Percentiles rank a stretch among this genome's conserved stretches.
Conservation (phyloP, 2,888 invertebrate species). For the Tachina fera region DNA sequence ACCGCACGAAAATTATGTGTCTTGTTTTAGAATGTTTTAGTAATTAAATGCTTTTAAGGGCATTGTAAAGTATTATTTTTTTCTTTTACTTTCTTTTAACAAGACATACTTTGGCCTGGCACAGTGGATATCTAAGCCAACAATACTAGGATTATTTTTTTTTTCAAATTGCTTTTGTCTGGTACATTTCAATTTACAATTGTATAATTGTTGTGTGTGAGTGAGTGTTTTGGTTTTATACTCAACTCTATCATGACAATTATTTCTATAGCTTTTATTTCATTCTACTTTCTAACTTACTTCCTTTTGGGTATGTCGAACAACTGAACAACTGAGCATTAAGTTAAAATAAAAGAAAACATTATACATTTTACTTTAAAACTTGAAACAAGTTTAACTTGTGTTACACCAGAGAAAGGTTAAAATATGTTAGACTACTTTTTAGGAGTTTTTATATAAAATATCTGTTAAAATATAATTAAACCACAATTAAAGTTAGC, state of each 20-base stretch:
- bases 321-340: background rate
- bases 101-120: background rate
- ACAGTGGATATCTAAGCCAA: constrained; percentile 3
- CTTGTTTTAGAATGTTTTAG: constrained; percentile 24
- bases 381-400: background rate
- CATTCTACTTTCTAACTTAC: background rate
- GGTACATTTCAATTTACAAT: constrained; percentile 32
- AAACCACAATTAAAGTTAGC: background rate
- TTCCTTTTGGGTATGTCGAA: background rate
- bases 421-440: background rate
- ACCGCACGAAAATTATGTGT: constrained; percentile 32
- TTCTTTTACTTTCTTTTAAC: background rate
- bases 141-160: constrained; percentile 16
- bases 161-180: constrained; percentile 38
- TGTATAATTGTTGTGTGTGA: constrained; percentile 21
- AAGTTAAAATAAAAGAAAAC: background rate
- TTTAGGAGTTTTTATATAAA: background rate
- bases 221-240: background rate
- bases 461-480: background rate
- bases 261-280: constrained; percentile 22
- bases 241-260: constrained; percentile 30
- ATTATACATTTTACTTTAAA: background rate
- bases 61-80: constrained; percentile 28
- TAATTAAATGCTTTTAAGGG: constrained; percentile 64
- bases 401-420: background rate